Percentiles rank a stretch among this genome's conserved stretches.
These are phyloP conservation scores for Telmatochromis bifrenatus DNA, from an alignment of 2,113 vertebrate species.

Conservation along the genomic window DNA sequence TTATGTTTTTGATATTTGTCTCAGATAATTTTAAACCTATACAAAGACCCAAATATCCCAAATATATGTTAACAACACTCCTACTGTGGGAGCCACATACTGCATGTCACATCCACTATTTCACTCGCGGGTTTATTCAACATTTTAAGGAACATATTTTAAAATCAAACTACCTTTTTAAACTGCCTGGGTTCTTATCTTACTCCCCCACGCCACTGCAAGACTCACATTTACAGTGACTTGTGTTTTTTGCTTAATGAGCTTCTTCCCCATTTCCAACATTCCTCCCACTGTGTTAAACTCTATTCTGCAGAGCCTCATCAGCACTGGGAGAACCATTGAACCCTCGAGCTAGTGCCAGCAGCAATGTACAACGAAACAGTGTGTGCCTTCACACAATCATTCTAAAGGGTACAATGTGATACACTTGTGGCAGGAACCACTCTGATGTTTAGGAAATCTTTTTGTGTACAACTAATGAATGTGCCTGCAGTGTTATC, in stretches of 20 bases:
- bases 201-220: background rate
- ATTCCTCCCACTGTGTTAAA: background rate
- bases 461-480: background rate
- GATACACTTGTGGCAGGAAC: background rate
- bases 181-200: background rate
- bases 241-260: background rate
- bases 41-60: background rate
- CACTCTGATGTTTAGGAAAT: background rate
- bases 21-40: background rate
- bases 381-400: background rate
- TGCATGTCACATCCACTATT: background rate
- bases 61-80: background rate
- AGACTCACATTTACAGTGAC: background rate
- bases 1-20: background rate
- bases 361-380: background rate
- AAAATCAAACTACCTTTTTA: background rate
- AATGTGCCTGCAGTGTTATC: background rate
- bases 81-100: background rate
- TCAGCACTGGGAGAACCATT: background rate
- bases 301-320: background rate
- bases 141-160: background rate
- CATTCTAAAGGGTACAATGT: background rate
- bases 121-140: background rate
- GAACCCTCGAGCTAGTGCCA: background rate
- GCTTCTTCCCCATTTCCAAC: background rate